Evolutionary conservation across 2,797 vertebrate genomes (phyloP), one percentile per base, ranked within the genome.

Genomic region (Macrochelys suwanniensis): DNA sequence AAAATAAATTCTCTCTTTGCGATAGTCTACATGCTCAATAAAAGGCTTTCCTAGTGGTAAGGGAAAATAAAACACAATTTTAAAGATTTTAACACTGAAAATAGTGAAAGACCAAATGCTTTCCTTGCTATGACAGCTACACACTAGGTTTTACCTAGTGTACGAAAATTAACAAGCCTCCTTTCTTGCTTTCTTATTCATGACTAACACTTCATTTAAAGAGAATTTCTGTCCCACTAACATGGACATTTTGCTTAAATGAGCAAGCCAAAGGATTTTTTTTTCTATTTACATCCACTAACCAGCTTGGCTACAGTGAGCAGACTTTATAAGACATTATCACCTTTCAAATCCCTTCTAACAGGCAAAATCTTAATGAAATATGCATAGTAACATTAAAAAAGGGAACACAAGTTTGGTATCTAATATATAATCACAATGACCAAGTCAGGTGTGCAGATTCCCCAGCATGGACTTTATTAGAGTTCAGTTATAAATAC

Each of bases 401-500:
- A 90, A 93, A 94, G 5, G 49, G 80, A 84, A 89, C 28, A 97
- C 59, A 97, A 98, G 96, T 98, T 98, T 97, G 89, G 68, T 96
- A 97, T 98, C 97, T 96, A 89, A 96, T 95, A 94, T 93, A 95
- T 61, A 95, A 98, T 98, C 98, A 89, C 88, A 95, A 89, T 76
- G 93, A 96, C 94, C 87, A 95, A 98, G 98, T 97, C 95, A 98
- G 98, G 98, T 98, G 96, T 98, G 96, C 94, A 97, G 85, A 82
- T 95, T 94, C 87, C 94, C 91, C 85, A 95, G 97, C 93, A 97
- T 94, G 97, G 97, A 98, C 97, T 98, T 98, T 98, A 98, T 98
- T 98, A 98, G 95, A 98, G 97, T 97, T 98, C 86, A 95, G 98
- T 98, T 98, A 98, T 97, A 98, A 98, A 98, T 97, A 98, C 96